A percentile compares a stretch with the other conserved stretches of the same genome.
phyloP scores from a whole-genome alignment of 2,797 vertebrate genomes.

The Anas georgica region DNA sequence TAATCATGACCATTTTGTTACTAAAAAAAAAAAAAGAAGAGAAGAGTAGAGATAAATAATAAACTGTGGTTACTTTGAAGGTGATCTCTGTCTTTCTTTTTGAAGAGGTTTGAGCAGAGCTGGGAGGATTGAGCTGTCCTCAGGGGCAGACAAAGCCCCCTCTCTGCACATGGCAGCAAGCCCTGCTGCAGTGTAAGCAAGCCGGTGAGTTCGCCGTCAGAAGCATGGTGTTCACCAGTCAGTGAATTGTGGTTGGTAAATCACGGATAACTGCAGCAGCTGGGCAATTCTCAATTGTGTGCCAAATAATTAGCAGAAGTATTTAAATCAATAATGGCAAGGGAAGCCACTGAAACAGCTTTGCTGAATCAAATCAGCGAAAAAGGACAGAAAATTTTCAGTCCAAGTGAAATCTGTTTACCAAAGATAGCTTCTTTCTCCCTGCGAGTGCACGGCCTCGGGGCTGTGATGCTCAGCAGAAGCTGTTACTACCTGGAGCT shows the following conservation, averaged over 20 bases:
- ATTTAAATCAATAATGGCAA: neutral
- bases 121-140: neutral
- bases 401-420: slow-evolving; percentile 4
- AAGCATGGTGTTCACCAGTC: neutral
- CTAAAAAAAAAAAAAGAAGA: slow-evolving; percentile 22
- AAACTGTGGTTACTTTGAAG: neutral
- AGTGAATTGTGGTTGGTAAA: neutral
- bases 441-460: neutral
- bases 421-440: neutral
- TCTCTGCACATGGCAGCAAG: neutral
- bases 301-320: slow-evolving; percentile 1
- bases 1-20: slow-evolving; percentile 32
- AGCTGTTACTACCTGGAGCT: slow-evolving; percentile 11
- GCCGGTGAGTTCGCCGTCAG: rapidly evolving
- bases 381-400: neutral
- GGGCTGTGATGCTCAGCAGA: neutral
- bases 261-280: slow-evolving; percentile 15
- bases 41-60: slow-evolving; percentile 38
- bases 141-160: neutral
- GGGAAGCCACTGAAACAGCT: neutral
- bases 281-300: neutral
- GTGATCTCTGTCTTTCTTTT: neutral
- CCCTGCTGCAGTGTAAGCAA: neutral
- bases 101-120: slow-evolving; percentile 18
- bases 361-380: neutral